Evolutionary conservation across 64 coral and sea anemone species (phyloP).

Genomic region (Trachythela sp.): DNA sequence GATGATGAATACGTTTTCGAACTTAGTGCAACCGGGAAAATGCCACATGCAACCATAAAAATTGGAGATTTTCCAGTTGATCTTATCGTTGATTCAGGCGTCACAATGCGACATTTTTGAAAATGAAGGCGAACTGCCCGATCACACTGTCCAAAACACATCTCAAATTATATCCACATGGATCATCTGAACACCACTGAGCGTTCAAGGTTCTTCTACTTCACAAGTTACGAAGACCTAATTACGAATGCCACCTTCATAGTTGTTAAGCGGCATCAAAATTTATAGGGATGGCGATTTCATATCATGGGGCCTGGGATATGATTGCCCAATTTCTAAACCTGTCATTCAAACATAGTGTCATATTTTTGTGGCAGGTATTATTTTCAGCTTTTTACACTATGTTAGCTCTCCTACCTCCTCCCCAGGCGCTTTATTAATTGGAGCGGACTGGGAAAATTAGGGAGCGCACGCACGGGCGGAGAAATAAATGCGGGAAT

Average conservation of each 20-base stretch:
- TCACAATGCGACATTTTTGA: not conserved
- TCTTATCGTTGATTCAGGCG: not conserved
- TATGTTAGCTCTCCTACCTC: too few relatives aligned
- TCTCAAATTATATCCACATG: not conserved
- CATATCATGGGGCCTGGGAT: too few relatives aligned
- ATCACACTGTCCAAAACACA: not conserved
- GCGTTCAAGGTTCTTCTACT: not conserved
- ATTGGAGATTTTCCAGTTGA: not conserved
- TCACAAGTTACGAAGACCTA: not conserved
- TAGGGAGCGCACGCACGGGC: too few relatives aligned
- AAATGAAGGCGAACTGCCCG: not conserved
- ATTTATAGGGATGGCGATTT: too few relatives aligned
- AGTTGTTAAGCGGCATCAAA: not conserved
- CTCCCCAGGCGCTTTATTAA: too few relatives aligned
- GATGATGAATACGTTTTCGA: constrained; percentile 25
- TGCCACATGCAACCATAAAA: too few relatives aligned
- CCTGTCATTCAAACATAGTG: too few relatives aligned
- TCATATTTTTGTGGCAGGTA: too few relatives aligned
- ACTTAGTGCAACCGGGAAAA: not conserved
- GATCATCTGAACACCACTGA: not conserved
- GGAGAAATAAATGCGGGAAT: too few relatives aligned
- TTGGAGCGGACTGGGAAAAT: too few relatives aligned
- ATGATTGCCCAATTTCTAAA: too few relatives aligned
- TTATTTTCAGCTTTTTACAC: too few relatives aligned
- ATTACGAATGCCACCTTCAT: not conserved